Evolutionary conservation across 2,797 vertebrate species (phyloP), one percentile per base, ranked within the genome.

Genomic region (Anguilla marmorata): DNA sequence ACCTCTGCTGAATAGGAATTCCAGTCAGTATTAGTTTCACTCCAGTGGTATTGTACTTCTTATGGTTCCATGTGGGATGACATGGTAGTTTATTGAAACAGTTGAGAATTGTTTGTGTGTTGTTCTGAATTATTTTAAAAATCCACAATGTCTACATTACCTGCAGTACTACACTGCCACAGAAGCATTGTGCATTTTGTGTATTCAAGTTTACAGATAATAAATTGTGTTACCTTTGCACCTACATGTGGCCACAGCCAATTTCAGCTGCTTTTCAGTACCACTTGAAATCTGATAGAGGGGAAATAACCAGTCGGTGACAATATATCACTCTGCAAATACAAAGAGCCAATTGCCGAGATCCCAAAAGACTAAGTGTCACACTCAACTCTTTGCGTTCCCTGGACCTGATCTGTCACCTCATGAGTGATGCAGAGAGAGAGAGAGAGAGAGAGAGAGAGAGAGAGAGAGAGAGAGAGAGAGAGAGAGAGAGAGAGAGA

Each of bases 371-470:
- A 37, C 24, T 24, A n/a, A 7, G 66, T 27, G 66, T 72, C 3
- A 24, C 24, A 84, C 76, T 89, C 63, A 87, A 87, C 86, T 87
- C 0, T 45, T n/a, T 37, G 19, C 52, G 84, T n/a, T 27, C 45
- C 60, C 80, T 69, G 87, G 50, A n/a, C 14, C 14, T 37, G 11
- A 60, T 7, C 45, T 83, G 54, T 16, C 79, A 45, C 21, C 79
- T 82, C 19, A 24, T 7, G 79, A 30, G 4, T 50, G 79, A 82
- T 7, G 7, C 41, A 21, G 45, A 82, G 21, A 24, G 79, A 48
- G 37, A 45, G 37, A 37, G 69, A 41, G 21, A 30, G 83, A 52
- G 50, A 87, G 66, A 69, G 72, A 72, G 45, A 50, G 85, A 86
- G 85, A 86, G 66, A 45, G 60, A 58, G 58, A 86, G 41, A 30